Evolutionary conservation across 53 echinoderm and acorn worm genomes (phyloP), one percentile per base, ranked within the genome.

Genomic region (Luidia sarsii): DNA sequence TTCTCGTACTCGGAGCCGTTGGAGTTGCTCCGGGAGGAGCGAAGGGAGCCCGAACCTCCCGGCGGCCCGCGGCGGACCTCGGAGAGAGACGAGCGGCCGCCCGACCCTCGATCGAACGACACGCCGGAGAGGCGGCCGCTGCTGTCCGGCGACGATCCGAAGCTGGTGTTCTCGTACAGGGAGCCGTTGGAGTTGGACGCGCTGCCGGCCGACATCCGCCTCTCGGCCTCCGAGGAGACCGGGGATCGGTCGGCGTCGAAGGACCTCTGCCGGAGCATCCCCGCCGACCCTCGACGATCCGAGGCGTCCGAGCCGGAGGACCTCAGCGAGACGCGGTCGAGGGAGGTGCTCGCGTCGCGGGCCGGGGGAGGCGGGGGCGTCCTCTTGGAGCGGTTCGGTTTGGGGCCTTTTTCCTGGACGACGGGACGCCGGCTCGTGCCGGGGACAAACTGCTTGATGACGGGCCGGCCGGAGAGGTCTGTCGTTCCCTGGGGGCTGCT

Each of bases 1-100:
- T 77, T 77, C 32, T 77, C 77, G 33, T 77, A 77, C 77, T 77
- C 60, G 15, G 77, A 77, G 14, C 30, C 77, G 13, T 31, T 77
- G n/a, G 77, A 74, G 57, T 57, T 74, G 22, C 56, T 9, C 1
- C 74, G 74, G 1, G 74, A 77, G 32, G 72, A 72, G 29, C 61
- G 77, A 16, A 28, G 77, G 2, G 77, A 77, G 8, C 25, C 49
- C 7, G 14, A 35, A 38, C 29, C 61, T 6, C 43, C 29, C 4
- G 75, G 60, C 0, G 20, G 14, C 46, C 75, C 27, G 29, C 75
- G 34, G 33, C 27, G 4, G 29, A 16, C 25, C 46, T 59, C 61
- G 2, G 61, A 28, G 37, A 61, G 46, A 0, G 61, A 77, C 3
- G 77, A 77, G 10, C 23, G 43, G 16, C 43, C 48, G 31, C 59